Evolutionary conservation across 2,888 invertebrate species (phyloP).

Genomic region (Megaustenia siamemsis): DNA sequence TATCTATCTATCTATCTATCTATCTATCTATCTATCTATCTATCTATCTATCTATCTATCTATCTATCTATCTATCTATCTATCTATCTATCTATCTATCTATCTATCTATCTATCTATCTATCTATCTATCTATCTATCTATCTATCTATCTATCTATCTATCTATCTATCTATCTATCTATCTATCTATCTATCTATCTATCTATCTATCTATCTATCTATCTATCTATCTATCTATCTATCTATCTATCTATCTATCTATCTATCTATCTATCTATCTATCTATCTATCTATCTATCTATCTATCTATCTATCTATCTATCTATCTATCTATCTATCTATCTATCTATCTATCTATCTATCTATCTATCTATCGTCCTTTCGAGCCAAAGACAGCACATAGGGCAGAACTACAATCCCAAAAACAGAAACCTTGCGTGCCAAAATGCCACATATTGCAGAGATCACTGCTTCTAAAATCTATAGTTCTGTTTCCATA

Average conservation of each 20-base stretch:
- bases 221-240: conserved; percentile 9
- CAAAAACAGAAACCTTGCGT: no score
- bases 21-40: conserved; percentile 9
- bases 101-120: conserved; percentile 18
- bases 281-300: conserved; percentile 6
- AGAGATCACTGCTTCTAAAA: no score
- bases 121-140: conserved; percentile 22
- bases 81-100: conserved; percentile 9
- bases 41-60: conserved; percentile 9
- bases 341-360: neutral
- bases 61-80: conserved; percentile 9
- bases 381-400: no score
- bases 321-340: neutral
- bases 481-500: no score
- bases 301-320: neutral
- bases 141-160: conserved; percentile 19
- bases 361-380: neutral
- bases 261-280: conserved; percentile 6
- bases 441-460: no score
- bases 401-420: no score
- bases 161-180: conserved; percentile 9
- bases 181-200: conserved; percentile 14
- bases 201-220: conserved; percentile 15
- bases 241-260: conserved; percentile 2
- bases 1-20: no score